These are phyloP conservation scores for Darevskia nairensis DNA, from an alignment of 2,797 vertebrate genomes.

Conservation along the genomic window DNA sequence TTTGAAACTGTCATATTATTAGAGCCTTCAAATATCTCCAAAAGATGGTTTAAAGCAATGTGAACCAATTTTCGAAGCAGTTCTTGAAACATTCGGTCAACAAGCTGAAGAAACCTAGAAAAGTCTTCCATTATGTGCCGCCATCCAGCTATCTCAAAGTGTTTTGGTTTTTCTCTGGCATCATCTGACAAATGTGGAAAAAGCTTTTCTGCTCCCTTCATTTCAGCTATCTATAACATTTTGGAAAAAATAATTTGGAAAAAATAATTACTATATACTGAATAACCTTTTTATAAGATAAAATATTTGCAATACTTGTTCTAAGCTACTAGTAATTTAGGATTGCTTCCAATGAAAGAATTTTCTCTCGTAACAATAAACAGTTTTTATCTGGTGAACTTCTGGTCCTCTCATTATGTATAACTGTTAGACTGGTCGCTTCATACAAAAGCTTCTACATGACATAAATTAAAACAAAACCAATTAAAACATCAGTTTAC, in stretches of 20 bases:
- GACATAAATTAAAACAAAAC: too few relatives aligned
- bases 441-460: too few relatives aligned
- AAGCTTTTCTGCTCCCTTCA: conserved; percentile 58
- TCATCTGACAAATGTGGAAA: conserved; percentile 56
- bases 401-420: neutral
- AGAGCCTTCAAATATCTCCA: conserved; percentile 63
- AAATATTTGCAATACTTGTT: neutral
- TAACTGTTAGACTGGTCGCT: too few relatives aligned
- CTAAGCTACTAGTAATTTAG: neutral
- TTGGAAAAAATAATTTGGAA: conserved; percentile 38
- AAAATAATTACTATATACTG: neutral
- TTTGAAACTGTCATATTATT: conserved; percentile 29
- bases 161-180: conserved; percentile 28
- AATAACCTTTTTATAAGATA: neutral
- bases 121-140: conserved; percentile 58
- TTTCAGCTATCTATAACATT: conserved; percentile 70
- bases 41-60: conserved; percentile 57
- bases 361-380: neutral
- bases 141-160: conserved; percentile 65
- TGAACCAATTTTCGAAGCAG: conserved; percentile 70
- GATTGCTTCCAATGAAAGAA: neutral
- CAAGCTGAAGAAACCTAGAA: conserved; percentile 65
- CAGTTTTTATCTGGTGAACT: neutral
- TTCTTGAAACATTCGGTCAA: conserved; percentile 77
- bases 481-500: too few relatives aligned